Base-by-base conservation (phyloP, 1,140 invertebrate species). In the Ips nitidus region DNA sequence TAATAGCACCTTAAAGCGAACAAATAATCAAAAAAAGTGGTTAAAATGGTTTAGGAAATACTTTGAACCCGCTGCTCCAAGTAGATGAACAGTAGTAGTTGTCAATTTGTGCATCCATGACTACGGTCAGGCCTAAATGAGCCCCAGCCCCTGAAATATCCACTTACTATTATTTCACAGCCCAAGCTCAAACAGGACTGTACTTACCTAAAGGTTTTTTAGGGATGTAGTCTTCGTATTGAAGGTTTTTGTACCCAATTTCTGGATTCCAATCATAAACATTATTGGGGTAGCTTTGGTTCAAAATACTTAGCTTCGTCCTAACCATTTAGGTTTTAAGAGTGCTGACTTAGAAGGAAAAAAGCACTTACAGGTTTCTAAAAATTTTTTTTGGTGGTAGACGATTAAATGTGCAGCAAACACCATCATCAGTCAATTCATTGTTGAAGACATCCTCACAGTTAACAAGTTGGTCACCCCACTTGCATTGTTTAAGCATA, bases 361-460 rank as follows among this genome's bases (percentile, higher is more conserved):
- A 55, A 38, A 2, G 37, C 4, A 6, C 37, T 55, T 38, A 90
- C 88, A 87, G 84, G 76, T 91, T 88, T 36, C 86, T 81, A 68
- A 90, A 89, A 74, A 92, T 83, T 66, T 83, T 86, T 47, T 88
- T 83, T 4, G 84, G 81, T 63, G 90, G 86, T 1, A 92, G 83
- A 7, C 87, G 86, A 79, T 94, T 94, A 73, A 94, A 94, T 2
- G 90, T 89, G 77, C 91, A 94, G 76, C 92, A 94, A 1, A 92
- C 82, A 0, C 92, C 92, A 77, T 93, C 91, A 66, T 94, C 91
- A 0, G 91, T 93, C 52, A 93, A 81, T 5, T 89, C 86, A 1
- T 90, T 86, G 77, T 89, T 90, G 77, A 94, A 92, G 38, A 90
- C 78, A n/a, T 87, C 82, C 2, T 86, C 82, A 73, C 92, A 94